phyloP scores from a whole-genome alignment of 2,797 vertebrate species.

The Avahi laniger region DNA sequence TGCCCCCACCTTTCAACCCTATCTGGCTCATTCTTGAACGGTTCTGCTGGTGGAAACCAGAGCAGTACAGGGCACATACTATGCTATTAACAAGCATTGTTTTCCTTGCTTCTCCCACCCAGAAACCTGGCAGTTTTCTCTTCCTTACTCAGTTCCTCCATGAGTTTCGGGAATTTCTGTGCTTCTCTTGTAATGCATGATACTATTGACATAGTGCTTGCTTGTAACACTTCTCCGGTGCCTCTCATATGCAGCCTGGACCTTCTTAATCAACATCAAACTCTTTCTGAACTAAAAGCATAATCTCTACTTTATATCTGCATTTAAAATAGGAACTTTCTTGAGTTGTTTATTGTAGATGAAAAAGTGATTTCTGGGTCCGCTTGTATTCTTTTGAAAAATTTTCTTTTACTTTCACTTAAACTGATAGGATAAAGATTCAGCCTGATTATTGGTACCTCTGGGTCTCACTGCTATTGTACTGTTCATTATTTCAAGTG shows the following conservation, averaged over 20 bases:
- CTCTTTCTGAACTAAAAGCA: not conserved
- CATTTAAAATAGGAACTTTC: not conserved
- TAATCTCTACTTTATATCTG: not conserved
- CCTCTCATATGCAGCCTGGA: not conserved
- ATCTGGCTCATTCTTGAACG: no score
- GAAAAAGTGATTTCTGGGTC: not conserved
- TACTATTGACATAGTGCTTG: not conserved
- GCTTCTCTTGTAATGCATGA: not conserved
- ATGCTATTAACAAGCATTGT: not conserved
- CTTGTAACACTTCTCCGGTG: not conserved
- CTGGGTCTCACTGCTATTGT: not conserved
- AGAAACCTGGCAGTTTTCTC: not conserved
- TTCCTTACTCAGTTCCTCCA: not conserved
- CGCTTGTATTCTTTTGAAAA: slow-evolving; percentile 1
- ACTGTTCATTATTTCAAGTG: not conserved
- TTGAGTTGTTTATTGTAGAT: not conserved
- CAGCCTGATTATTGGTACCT: not conserved
- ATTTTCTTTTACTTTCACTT: not conserved
- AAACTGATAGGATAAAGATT: not conserved
- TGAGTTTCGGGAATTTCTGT: not conserved
- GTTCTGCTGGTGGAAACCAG: not conserved
- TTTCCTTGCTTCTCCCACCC: not conserved
- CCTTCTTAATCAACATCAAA: not conserved
- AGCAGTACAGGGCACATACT: accelerated
- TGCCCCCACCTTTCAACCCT: accelerated